Base-by-base conservation (phyloP, 2,113 vertebrate species). In the Proterorhinus semilunaris region DNA sequence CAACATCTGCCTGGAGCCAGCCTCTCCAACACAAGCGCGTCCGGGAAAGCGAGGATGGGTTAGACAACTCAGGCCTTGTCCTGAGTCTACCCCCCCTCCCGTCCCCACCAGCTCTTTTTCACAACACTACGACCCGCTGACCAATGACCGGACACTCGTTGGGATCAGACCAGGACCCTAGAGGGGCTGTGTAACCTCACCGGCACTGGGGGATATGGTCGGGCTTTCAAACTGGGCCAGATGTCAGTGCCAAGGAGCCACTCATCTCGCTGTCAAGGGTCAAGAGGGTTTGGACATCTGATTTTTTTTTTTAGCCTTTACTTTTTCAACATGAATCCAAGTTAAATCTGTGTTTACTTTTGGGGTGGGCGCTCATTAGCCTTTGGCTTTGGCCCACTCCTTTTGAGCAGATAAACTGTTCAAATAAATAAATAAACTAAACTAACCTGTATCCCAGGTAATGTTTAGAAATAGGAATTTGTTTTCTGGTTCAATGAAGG, bases 1-100 rank as follows among this genome's bases (percentile, higher is more conserved):
- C 83, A 91, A 90, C 88, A 91, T 91, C 88, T 91, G 89, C 88
- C 79, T 72, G 77, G 82, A 87, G 80, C 75, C 78, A 75, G 59
- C 57, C 52, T 75, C 79, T 91, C 90, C 89, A 91, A 92, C 73
- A 90, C 88, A 88, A 92, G 91, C 89, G 77, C 85, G 85, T 80
- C 80, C 82, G 83, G 81, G 78, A 87, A 89, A 85, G 54, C 75
- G 76, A 90, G 75, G 66, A 48, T 75, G 84, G 72, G 72, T 78
- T 72, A 82, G 79, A 90, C 88, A 90, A 83, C 83, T 79, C 74
- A 3, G 61, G 79, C 82, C 85, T 87, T 86, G 86, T 88, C 71
- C 87, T 80, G 17, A 55, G 10, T 10, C 62, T 11, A 7, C 52
- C 57, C 73, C 75, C 76, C 80, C 81, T 49, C 76, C 71, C 79